phyloP scores from a whole-genome alignment of 2,113 vertebrate species.

The Gadus chalcogrammus region DNA sequence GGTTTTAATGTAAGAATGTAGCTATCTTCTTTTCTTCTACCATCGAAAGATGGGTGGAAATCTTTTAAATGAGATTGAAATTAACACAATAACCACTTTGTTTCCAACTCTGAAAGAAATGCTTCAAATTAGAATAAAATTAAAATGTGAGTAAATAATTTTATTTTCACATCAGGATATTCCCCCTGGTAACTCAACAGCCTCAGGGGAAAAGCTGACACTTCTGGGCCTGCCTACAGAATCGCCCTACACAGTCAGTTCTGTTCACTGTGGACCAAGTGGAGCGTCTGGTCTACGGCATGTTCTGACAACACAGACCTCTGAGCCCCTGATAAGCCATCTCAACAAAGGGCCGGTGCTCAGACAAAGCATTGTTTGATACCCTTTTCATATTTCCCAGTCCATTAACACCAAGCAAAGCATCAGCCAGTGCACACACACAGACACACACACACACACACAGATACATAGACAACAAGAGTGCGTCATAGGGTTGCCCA shows the following conservation, averaged over 20 bases:
- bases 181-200: no score
- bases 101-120: no score
- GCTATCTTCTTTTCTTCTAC: not conserved
- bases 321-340: conserved; percentile 39
- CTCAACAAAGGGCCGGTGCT: conserved; percentile 44
- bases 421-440: conserved; percentile 22
- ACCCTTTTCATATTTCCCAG: conserved; percentile 50
- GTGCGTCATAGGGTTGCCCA: conserved; percentile 14
- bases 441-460: conserved; percentile 2
- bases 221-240: no score
- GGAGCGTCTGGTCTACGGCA: conserved; percentile 13
- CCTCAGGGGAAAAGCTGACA: no score
- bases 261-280: not conserved
- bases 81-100: no score
- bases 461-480: conserved; percentile 6
- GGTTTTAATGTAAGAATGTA: no score
- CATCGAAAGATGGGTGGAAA: not conserved
- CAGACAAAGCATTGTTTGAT: conserved; percentile 52
- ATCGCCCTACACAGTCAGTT: no score
- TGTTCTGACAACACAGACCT: conserved; percentile 33
- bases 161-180: no score
- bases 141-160: no score
- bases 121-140: no score
- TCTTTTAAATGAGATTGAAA: no score
- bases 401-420: conserved; percentile 40